Conservation (phyloP, 64 coral and sea anemone genomes). For the Astreopora myriophthalma region DNA sequence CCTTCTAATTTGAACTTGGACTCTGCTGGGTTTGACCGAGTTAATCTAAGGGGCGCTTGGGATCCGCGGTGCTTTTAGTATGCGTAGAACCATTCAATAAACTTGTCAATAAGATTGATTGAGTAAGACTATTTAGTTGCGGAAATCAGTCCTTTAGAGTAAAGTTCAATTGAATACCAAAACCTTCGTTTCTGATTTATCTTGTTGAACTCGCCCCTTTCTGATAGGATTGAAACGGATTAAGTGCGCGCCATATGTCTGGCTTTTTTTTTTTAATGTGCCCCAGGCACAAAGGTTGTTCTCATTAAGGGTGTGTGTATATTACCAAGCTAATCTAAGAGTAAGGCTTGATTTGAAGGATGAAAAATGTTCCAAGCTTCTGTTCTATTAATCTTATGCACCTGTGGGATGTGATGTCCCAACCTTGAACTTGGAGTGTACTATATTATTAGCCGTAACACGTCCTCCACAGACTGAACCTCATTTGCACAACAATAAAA, state of each 20-base stretch:
- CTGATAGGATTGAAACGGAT: conserved; percentile 10
- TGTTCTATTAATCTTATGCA: neutral
- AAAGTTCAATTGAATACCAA: conserved; percentile 4
- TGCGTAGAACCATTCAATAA: neutral
- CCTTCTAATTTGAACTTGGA: neutral
- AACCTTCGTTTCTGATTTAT: conserved; percentile 2
- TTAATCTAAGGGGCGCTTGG: neutral
- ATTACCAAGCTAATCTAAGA: too few species aligned
- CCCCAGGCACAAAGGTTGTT: too few species aligned
- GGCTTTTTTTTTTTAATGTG: neutral
- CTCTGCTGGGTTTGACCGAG: neutral
- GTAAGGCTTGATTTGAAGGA: too few species aligned
- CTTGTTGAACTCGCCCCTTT: neutral
- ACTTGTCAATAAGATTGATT: neutral
- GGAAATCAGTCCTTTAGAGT: conserved; percentile 1
- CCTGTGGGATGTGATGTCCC: neutral
- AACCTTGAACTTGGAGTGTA: neutral
- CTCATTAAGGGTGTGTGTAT: too few species aligned
- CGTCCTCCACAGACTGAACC: neutral
- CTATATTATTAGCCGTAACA: neutral
- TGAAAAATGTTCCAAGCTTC: neutral
- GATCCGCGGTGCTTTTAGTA: neutral
- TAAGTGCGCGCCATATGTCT: conserved; percentile 15
- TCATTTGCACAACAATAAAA: conserved; percentile 36
- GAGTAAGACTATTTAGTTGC: conserved; percentile 6